These are phyloP conservation scores for Zelleria hepariella DNA, from an alignment of 2,888 invertebrate genomes.

Conservation along the genomic window DNA sequence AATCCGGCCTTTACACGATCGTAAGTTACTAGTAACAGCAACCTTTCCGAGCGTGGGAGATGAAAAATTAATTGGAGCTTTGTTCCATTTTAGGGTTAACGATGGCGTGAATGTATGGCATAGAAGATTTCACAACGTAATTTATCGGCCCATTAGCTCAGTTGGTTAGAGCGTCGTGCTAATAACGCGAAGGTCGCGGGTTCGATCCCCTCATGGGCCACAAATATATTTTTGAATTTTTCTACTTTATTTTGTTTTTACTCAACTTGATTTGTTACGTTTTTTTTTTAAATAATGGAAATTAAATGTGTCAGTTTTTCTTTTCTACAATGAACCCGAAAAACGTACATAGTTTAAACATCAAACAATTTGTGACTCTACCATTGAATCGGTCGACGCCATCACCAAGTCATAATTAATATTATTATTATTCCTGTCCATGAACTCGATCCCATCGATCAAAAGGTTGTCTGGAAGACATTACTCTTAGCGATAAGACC, in stretches of 20 bases:
- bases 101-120: background rate
- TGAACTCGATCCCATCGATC: no score
- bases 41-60: no score
- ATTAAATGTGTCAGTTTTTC: background rate
- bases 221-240: slow-evolving; percentile 7
- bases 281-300: background rate
- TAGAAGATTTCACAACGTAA: background rate
- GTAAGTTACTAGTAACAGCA: no score
- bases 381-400: no score
- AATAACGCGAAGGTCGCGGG: slow-evolving; percentile 31
- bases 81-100: background rate
- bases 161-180: slow-evolving; percentile 10
- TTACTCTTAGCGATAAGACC: no score
- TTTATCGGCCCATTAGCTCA: slow-evolving; percentile 5
- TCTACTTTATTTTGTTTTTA: background rate
- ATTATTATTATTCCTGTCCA: no score
- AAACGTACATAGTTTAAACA: no score
- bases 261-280: background rate
- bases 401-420: no score
- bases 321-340: no score
- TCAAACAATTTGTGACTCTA: no score
- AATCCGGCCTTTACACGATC: no score
- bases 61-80: background rate
- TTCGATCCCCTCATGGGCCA: slow-evolving; percentile 69
- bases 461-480: no score